Evolutionary conservation across 2,888 invertebrate genomes (phyloP).

Genomic region (Odontocolon sp.): DNA sequence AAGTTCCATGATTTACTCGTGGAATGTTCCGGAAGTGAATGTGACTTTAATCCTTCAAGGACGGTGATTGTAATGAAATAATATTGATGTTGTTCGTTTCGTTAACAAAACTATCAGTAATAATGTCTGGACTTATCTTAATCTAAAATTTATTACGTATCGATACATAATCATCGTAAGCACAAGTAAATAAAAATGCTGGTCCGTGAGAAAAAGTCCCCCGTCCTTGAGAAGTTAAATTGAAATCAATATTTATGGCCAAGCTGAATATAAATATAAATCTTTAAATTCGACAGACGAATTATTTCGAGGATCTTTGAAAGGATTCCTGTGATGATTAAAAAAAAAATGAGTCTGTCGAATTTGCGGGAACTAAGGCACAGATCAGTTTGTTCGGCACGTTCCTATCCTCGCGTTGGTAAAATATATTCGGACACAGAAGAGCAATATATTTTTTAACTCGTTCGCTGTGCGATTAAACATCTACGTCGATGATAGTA

Average conservation of each 20-base stretch:
- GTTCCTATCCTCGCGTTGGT: conserved; percentile 5
- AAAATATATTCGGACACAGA: conserved; percentile 1
- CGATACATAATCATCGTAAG: too few species aligned
- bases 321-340: conserved; percentile 13
- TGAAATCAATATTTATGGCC: conserved; percentile 51
- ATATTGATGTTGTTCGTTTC: too few species aligned
- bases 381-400: conserved; percentile 44
- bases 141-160: too few species aligned
- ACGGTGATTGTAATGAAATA: too few species aligned
- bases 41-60: too few species aligned
- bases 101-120: too few species aligned
- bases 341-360: conserved; percentile 2
- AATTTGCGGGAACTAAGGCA: conserved; percentile 52
- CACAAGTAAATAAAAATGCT: too few species aligned
- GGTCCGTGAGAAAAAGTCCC: too few species aligned
- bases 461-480: conserved; percentile 20
- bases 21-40: conserved; percentile 49
- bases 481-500: conserved; percentile 20
- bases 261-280: conserved; percentile 42
- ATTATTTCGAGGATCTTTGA: background rate
- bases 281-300: conserved; percentile 14
- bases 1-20: conserved; percentile 32
- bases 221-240: conserved; percentile 1
- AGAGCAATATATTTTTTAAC: too few species aligned
- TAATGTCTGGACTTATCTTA: too few species aligned